Evolutionary conservation across 2,113 vertebrate species (phyloP).

Genomic region (Odocoileus hemionus): DNA sequence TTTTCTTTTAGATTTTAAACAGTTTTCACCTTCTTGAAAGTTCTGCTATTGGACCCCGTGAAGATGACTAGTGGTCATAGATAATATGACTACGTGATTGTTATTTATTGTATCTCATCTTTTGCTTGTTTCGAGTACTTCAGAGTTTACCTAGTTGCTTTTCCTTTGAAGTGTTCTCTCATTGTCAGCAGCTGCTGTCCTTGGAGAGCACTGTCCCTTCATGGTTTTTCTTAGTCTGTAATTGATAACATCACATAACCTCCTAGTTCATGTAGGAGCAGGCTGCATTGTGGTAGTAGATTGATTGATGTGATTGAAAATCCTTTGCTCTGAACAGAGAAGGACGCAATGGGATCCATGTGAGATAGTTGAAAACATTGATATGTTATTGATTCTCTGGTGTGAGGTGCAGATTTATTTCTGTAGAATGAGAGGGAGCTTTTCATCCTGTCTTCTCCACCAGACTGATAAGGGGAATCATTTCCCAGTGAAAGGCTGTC

Average conservation of each 20-base stretch:
- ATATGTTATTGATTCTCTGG: conserved; percentile 19
- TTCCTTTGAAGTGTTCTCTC: neutral
- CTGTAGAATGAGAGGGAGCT: neutral
- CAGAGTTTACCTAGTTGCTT: neutral
- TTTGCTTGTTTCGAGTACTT: neutral
- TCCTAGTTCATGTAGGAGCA: neutral
- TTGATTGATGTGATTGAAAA: conserved; percentile 21
- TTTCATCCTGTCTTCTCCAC: conserved; percentile 4
- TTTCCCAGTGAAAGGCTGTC: conserved; percentile 27
- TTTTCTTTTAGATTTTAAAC: neutral
- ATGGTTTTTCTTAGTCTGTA: conserved; percentile 14
- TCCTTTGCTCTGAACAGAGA: neutral
- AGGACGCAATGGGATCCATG: neutral
- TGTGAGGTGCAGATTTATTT: conserved; percentile 46
- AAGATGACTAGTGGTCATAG: neutral
- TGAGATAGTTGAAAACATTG: neutral
- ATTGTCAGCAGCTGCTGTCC: neutral
- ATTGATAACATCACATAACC: neutral
- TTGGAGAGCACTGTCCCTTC: neutral
- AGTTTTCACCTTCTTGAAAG: neutral
- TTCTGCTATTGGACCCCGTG: neutral
- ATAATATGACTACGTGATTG: neutral
- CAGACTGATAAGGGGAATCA: conserved; percentile 15
- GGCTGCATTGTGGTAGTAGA: neutral
- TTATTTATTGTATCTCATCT: conserved; percentile 4